phyloP scores from a whole-genome alignment of 2,888 invertebrate species.

The Mylabris sibirica region DNA sequence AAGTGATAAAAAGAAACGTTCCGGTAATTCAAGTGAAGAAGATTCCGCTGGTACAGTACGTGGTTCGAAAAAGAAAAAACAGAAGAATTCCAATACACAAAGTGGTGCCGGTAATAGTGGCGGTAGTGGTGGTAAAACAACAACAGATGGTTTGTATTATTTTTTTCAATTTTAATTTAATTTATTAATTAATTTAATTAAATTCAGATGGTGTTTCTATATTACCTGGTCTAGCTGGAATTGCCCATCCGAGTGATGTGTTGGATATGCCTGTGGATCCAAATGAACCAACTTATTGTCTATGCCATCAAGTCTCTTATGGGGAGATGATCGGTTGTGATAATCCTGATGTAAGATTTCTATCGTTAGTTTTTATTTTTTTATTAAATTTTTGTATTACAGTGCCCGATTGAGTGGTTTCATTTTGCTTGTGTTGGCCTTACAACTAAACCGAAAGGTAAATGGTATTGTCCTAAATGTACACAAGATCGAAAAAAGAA shows the following conservation, averaged over 20 bases:
- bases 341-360: conserved; percentile 80
- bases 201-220: conserved; percentile 59
- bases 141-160: conserved; percentile 61
- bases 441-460: conserved; percentile 91
- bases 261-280: conserved; percentile 94
- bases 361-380: background rate
- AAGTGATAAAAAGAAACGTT: conserved; percentile 68
- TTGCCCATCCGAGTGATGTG: conserved; percentile 87
- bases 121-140: conserved; percentile 55
- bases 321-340: conserved; percentile 98
- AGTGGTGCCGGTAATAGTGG: conserved; percentile 52
- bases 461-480: conserved; percentile 96
- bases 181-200: conserved; percentile 39
- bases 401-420: conserved; percentile 93
- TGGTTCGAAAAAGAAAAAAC: conserved; percentile 66
- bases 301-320: conserved; percentile 96
- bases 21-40: conserved; percentile 63
- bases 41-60: conserved; percentile 60
- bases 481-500: conserved; percentile 82
- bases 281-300: conserved; percentile 97
- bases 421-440: conserved; percentile 94
- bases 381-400: conserved; percentile 42
- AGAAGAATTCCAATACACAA: conserved; percentile 61
- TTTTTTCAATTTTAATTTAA: conserved; percentile 31
- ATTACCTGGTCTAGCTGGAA: conserved; percentile 65